phyloP scores from a whole-genome alignment of 2,797 vertebrate species.

The Prunella strophiata region DNA sequence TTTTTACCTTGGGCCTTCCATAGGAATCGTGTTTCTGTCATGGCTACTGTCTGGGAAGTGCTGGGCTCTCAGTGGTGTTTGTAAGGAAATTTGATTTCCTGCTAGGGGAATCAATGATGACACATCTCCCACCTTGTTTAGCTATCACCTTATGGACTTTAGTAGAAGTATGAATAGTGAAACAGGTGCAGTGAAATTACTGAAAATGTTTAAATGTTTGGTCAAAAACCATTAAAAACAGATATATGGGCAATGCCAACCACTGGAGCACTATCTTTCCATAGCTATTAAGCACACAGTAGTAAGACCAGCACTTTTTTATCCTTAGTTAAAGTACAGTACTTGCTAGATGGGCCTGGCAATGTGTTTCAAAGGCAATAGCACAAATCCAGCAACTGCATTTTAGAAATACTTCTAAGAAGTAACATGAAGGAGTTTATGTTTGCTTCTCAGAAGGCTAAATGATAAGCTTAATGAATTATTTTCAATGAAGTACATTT shows the following conservation, averaged over 20 bases:
- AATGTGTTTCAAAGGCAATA: not conserved
- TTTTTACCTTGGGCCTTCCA: not conserved
- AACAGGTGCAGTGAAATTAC: not conserved
- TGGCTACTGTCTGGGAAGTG: not conserved
- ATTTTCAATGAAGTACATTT: not conserved
- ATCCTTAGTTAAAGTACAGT: not conserved
- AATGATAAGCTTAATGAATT: not conserved
- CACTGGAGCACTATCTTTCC: not conserved
- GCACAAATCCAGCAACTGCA: not conserved
- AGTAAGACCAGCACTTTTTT: not conserved
- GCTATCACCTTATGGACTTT: not conserved
- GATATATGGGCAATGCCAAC: not conserved
- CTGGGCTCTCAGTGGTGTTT: not conserved
- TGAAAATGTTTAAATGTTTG: not conserved
- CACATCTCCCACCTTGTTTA: not conserved
- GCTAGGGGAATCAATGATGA: not conserved
- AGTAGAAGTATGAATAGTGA: not conserved
- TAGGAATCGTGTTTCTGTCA: fast-evolving
- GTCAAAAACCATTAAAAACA: not conserved
- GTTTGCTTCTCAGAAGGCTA: not conserved
- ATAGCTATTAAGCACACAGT: not conserved
- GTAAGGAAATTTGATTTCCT: not conserved
- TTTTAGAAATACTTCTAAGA: not conserved
- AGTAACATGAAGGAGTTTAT: not conserved
- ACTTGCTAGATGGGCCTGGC: not conserved